Evolutionary conservation across 2,888 invertebrate species (phyloP), one percentile per base, ranked within the genome.

Genomic region (Epinotia bilunana): DNA sequence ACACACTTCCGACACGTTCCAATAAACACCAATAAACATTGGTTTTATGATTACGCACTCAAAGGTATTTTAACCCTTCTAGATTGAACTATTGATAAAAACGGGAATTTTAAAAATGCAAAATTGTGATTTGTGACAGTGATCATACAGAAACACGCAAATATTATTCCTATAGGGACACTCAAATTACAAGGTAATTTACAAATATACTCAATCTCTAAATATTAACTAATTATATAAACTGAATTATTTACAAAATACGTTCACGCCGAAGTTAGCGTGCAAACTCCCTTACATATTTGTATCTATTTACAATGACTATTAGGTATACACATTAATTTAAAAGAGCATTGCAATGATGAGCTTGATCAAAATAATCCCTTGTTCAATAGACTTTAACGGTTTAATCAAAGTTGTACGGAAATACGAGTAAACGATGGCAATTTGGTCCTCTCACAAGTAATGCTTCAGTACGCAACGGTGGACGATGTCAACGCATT

Each of bases 251-350:
- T 91, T 94, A 94, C 94, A 94, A 86, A 89, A 88, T 89, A 91
- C 86, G 88, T 89, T 85, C 90, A 88, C 91, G 85, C 87, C 90
- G 79, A 79, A 84, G 80, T 84, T 83, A 88, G 90, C 89, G 83
- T 87, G 89, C 84, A 86, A 86, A 85, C 86, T 87, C 86, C 86
- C 90, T 89, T 89, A 91, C 87, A 88, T 85, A 89, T 87, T 88
- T 89, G 88, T 91, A 90, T 86, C 86, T 94, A 94, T 94, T 90
- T 94, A 94, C 94, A 94, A 88, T 93, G 90, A 93, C 93, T 94
- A 93, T 88, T 77, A 72, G 71, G 75, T 87, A 88, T 88, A 88
- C 89, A 91, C 86, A 90, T 88, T 90, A 88, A 88, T 88, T 85
- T 83, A 81, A 88, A 90, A 90, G 92, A 93, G 92, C 92, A 93